phyloP scores from a whole-genome alignment of 2,888 invertebrate species.

The Rotaria macrura region DNA sequence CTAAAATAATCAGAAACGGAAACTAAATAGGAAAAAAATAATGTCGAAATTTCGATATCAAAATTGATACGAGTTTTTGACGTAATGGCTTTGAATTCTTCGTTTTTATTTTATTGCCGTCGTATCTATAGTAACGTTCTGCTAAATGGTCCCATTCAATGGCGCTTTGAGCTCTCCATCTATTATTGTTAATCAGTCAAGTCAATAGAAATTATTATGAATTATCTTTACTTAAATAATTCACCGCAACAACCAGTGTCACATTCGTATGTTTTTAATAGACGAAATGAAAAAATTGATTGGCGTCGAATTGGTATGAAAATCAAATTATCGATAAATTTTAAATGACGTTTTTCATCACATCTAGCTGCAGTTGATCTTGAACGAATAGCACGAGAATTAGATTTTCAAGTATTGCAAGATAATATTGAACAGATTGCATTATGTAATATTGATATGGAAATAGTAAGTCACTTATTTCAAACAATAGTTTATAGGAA shows the following conservation, averaged over 20 bases:
- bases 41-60: too few species aligned
- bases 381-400: slow-evolving; percentile 61
- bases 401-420: slow-evolving; percentile 63
- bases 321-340: not conserved
- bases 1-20: too few species aligned
- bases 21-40: too few species aligned
- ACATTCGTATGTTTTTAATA: not conserved
- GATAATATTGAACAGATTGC: slow-evolving; percentile 64
- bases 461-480: slow-evolving; percentile 45
- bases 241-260: not conserved
- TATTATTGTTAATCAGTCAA: not conserved
- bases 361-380: slow-evolving; percentile 61
- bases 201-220: not conserved
- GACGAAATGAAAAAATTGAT: slow-evolving; percentile 28
- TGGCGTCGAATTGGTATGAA: slow-evolving; percentile 30
- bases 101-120: not conserved
- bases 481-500: too few species aligned
- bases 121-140: not conserved
- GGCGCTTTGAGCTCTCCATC: not conserved
- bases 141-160: not conserved
- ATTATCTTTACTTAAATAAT: not conserved
- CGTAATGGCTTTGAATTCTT: too few species aligned
- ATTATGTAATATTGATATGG: slow-evolving; percentile 59
- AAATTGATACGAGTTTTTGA: too few species aligned
- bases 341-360: slow-evolving; percentile 40